A percentile compares a stretch with the other conserved stretches of the same genome.
phyloP scores from a whole-genome alignment of 2,888 invertebrate species.

The Tolmerus cingulatus region DNA sequence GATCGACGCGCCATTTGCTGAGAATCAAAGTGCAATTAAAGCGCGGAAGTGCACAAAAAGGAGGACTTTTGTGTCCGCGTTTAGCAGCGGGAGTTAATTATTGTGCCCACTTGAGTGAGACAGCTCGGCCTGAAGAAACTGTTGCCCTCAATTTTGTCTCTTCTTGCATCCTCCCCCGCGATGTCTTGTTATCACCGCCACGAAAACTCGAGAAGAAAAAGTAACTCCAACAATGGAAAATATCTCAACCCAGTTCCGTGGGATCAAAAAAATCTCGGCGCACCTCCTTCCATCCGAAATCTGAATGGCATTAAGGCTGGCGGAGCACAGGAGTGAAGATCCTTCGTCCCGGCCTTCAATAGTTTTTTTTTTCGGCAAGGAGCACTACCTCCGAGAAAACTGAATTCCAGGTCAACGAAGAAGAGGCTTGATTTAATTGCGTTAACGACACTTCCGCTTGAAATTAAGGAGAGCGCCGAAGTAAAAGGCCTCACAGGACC shows the following conservation, averaged over 20 bases:
- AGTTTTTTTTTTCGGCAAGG: neutral
- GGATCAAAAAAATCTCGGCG: neutral
- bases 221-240: neutral
- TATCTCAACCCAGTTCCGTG: constrained; percentile 18
- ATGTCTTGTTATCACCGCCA: constrained; percentile 11
- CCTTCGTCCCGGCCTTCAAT: neutral
- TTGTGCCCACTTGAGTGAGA: neutral
- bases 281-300: neutral
- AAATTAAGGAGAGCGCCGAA: neutral
- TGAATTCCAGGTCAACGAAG: neutral
- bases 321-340: neutral
- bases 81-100: constrained; percentile 16
- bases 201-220: neutral
- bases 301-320: neutral
- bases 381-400: neutral
- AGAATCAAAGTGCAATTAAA: neutral
- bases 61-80: neutral
- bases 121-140: neutral
- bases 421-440: neutral
- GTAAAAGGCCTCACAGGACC: neutral
- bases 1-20: neutral
- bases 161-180: neutral
- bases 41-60: neutral
- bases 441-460: neutral
- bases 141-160: neutral